phyloP scores from a whole-genome alignment of 2,888 invertebrate genomes.

The Drosophila eohydei region DNA sequence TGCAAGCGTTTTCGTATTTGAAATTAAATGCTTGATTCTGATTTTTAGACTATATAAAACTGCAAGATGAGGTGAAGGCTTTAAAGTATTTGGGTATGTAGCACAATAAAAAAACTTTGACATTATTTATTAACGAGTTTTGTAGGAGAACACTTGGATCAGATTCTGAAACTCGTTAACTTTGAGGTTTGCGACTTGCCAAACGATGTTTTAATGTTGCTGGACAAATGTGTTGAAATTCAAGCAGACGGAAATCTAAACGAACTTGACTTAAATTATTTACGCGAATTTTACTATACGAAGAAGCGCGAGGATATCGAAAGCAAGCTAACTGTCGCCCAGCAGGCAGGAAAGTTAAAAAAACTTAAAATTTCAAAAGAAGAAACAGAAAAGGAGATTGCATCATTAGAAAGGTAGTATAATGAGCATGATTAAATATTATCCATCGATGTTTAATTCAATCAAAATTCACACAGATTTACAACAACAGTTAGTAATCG shows the following conservation, averaged over 20 bases:
- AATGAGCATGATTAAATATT: background rate
- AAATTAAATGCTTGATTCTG: background rate
- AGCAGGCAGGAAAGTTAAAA: constrained; percentile 63
- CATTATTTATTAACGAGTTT: background rate
- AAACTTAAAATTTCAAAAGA: constrained; percentile 63
- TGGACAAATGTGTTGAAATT: constrained; percentile 74
- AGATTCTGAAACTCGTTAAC: constrained; percentile 73
- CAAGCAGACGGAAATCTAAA: constrained; percentile 72
- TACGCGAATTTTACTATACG: constrained; percentile 75
- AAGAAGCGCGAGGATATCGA: constrained; percentile 75
- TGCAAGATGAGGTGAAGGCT: constrained; percentile 61
- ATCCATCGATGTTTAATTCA: background rate
- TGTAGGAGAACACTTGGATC: constrained; percentile 78
- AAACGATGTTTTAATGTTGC: constrained; percentile 67
- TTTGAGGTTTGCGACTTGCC: constrained; percentile 80
- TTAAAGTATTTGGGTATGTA: constrained; percentile 61
- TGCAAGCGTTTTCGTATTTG: background rate
- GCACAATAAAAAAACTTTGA: background rate
- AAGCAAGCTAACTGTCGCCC: constrained; percentile 42
- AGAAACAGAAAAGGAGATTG: constrained; percentile 63
- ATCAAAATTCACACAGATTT: constrained; percentile 57
- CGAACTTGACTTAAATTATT: constrained; percentile 64
- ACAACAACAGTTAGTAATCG: constrained; percentile 62
- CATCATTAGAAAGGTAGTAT: constrained; percentile 70
- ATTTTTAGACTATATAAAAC: constrained; percentile 65